A percentile compares a stretch with the other conserved stretches of the same genome.
Conservation (phyloP, 2,888 invertebrate genomes). For the Ophion slaviceki region DNA sequence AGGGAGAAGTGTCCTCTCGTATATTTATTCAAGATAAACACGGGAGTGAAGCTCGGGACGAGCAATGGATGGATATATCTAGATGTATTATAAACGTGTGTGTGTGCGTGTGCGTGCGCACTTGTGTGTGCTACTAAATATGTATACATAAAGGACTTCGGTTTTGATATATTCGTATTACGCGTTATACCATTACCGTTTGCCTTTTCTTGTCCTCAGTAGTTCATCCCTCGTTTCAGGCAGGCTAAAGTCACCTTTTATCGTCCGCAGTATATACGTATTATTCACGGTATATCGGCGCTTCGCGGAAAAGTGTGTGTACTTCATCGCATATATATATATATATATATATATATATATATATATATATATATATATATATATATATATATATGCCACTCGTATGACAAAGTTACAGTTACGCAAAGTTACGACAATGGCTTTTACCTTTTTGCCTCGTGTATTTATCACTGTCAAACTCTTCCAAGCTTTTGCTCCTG, state of each 20-base stretch:
- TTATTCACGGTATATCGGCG: neutral
- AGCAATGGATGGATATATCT: slow-evolving; percentile 9
- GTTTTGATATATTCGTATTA: slow-evolving; percentile 23
- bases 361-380: neutral
- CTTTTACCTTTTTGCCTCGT: slow-evolving; percentile 38
- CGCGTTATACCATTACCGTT: slow-evolving; percentile 29
- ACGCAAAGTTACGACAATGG: slow-evolving; percentile 13
- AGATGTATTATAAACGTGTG: neutral
- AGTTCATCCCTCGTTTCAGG: slow-evolving; percentile 63
- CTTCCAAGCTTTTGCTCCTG: neutral
- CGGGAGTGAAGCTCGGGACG: slow-evolving; percentile 38
- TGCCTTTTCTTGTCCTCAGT: slow-evolving; percentile 50
- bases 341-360: neutral
- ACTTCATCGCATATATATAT: neutral
- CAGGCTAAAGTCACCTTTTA: slow-evolving; percentile 54
- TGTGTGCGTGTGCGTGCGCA: neutral
- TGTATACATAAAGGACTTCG: slow-evolving; percentile 22
- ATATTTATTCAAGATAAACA: slow-evolving; percentile 69
- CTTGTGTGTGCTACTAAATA: neutral
- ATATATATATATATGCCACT: neutral
- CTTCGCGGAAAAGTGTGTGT: slow-evolving; percentile 12
- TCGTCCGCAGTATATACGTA: slow-evolving; percentile 3
- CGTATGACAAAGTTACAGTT: slow-evolving; percentile 1
- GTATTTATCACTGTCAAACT: slow-evolving; percentile 39
- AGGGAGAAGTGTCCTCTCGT: slow-evolving; percentile 45